Evolutionary conservation across 2,113 vertebrate genomes (phyloP).

Genomic region (Pelecanoides urinatrix): DNA sequence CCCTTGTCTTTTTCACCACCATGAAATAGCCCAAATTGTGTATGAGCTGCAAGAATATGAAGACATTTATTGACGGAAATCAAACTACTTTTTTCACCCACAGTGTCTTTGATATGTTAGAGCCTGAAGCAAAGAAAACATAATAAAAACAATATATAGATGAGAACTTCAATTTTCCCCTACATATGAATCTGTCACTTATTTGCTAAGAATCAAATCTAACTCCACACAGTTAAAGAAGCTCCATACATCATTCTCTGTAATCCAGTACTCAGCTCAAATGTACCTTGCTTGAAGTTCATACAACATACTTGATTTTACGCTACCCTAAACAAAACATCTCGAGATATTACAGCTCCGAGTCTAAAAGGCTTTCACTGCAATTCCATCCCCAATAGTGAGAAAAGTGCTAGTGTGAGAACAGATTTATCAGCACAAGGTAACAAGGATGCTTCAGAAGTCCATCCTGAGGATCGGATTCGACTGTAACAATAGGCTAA

Average conservation of each 20-base stretch:
- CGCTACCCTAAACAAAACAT: slow-evolving; percentile 39
- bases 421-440: background rate
- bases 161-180: slow-evolving; percentile 68
- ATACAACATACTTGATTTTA: slow-evolving; percentile 36
- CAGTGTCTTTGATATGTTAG: slow-evolving; percentile 57
- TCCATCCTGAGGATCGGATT: background rate
- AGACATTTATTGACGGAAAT: slow-evolving; percentile 68
- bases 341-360: slow-evolving; percentile 13
- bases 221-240: slow-evolving; percentile 61
- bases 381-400: background rate
- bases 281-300: slow-evolving; percentile 37
- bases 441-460: background rate
- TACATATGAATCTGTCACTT: slow-evolving; percentile 66
- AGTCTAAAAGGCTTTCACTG: background rate
- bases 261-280: slow-evolving; percentile 41
- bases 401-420: background rate
- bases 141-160: slow-evolving; percentile 73
- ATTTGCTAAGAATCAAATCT: slow-evolving; percentile 72
- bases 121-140: slow-evolving; percentile 71
- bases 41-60: slow-evolving; percentile 52
- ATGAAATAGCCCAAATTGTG: slow-evolving; percentile 37
- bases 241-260: slow-evolving; percentile 52
- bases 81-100: slow-evolving; percentile 64
- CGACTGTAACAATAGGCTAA: background rate
- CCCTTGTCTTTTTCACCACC: slow-evolving; percentile 13